Evolutionary conservation across 2,888 invertebrate species (phyloP).

Genomic region (Pandemis heparana): DNA sequence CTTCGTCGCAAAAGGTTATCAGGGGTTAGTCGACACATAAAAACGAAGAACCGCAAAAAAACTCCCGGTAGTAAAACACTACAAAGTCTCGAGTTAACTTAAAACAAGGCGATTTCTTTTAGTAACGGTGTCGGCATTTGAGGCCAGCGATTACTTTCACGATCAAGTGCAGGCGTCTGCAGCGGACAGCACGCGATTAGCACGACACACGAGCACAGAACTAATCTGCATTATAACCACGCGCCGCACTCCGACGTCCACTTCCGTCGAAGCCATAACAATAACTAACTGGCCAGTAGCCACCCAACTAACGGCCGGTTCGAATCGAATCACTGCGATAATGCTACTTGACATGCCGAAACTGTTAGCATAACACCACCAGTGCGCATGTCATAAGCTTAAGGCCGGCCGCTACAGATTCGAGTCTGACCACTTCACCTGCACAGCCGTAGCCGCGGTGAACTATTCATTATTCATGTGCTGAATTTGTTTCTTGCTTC

Average conservation of each 20-base stretch:
- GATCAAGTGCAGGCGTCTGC: conserved; percentile 77
- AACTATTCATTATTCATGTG: conserved; percentile 32
- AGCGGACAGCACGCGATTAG: conserved; percentile 69
- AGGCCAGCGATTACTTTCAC: conserved; percentile 83
- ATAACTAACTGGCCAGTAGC: conserved; percentile 62
- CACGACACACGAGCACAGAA: conserved; percentile 59
- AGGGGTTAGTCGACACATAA: conserved; percentile 20
- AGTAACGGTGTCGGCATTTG: conserved; percentile 77
- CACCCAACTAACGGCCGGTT: conserved; percentile 46
- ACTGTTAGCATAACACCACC: conserved; percentile 43
- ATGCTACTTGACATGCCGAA: conserved; percentile 52
- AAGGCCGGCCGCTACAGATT: conserved; percentile 20
- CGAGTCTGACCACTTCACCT: conserved; percentile 15
- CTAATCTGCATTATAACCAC: conserved; percentile 54
- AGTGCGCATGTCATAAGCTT: conserved; percentile 30
- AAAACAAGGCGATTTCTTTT: conserved; percentile 71
- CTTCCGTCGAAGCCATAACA: conserved; percentile 71
- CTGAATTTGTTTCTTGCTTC: conserved; percentile 25
- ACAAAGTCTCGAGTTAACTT: conserved; percentile 50
- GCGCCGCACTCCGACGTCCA: conserved; percentile 62
- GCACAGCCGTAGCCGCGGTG: conserved; percentile 17
- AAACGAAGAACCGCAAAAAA: conserved; percentile 20
- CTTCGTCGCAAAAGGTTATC: conserved; percentile 28
- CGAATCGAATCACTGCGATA: conserved; percentile 42
- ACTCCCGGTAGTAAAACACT: conserved; percentile 27